Conservation (phyloP, 2,797 vertebrate genomes). For the Telmatherina bonti region DNA sequence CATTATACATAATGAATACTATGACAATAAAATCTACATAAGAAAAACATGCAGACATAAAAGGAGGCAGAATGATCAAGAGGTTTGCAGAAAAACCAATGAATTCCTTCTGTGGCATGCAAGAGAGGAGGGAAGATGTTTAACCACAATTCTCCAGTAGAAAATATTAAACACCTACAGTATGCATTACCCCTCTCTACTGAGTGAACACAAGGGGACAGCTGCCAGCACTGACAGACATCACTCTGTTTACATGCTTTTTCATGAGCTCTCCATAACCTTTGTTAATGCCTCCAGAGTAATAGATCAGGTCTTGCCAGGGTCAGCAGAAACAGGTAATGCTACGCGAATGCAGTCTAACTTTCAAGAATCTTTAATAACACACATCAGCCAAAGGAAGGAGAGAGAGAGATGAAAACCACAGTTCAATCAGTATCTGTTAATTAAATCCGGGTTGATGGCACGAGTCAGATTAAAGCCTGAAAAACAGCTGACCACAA, state of each 20-base stretch:
- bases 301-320: constrained; percentile 39
- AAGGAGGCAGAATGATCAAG: constrained; percentile 34
- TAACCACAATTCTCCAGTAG: constrained; percentile 42
- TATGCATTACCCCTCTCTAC: constrained; percentile 20
- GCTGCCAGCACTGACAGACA: constrained; percentile 49
- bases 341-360: constrained; percentile 1
- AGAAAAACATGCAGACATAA: constrained; percentile 34
- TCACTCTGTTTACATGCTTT: constrained; percentile 50
- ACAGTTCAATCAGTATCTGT: constrained; percentile 29
- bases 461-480: constrained; percentile 7
- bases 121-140: constrained; percentile 37
- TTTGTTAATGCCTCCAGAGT: constrained; percentile 40
- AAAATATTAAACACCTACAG: constrained; percentile 65
- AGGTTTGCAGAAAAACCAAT: constrained; percentile 42
- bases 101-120: constrained; percentile 35
- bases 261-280: constrained; percentile 50
- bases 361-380: constrained; percentile 48
- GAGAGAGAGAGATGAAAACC: constrained; percentile 5
- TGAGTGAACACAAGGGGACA: constrained; percentile 30
- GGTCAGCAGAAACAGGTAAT: constrained; percentile 39
- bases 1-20: constrained; percentile 28
- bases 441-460: constrained; percentile 56
- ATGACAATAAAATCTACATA: constrained; percentile 16
- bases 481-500: constrained; percentile 7
- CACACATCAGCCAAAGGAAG: constrained; percentile 26